These are phyloP conservation scores for Zootoca vivipara DNA, from an alignment of 2,113 vertebrate species.

Conservation along the genomic window DNA sequence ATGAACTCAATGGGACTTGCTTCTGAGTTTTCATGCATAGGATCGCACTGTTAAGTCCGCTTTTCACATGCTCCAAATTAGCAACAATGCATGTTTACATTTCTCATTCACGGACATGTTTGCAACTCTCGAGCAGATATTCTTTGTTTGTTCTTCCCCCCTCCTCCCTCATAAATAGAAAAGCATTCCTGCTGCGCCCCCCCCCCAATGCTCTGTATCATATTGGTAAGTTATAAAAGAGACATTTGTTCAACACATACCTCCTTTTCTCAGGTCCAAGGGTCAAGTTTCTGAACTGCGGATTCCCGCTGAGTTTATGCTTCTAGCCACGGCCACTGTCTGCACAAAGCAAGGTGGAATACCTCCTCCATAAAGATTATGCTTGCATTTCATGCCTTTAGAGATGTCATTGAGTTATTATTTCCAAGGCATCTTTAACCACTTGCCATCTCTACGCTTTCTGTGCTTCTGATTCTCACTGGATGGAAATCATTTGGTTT, in stretches of 20 bases:
- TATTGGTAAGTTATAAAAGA: background rate
- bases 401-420: constrained; percentile 65
- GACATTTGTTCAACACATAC: background rate
- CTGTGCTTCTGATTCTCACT: constrained; percentile 33
- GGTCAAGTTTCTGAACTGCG: background rate
- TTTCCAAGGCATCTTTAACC: constrained; percentile 57
- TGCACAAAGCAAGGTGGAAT: constrained; percentile 22
- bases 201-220: background rate
- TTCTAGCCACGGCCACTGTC: background rate
- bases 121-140: background rate
- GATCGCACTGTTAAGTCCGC: background rate
- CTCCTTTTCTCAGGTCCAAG: background rate
- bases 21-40: background rate
- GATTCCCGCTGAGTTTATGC: background rate
- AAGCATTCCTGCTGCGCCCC: background rate
- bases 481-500: constrained; percentile 65
- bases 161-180: background rate
- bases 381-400: constrained; percentile 58
- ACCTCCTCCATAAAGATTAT: constrained; percentile 62
- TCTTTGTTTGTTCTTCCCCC: background rate
- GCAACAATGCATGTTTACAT: background rate
- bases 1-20: background rate
- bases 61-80: background rate
- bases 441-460: constrained; percentile 52
- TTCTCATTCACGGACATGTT: background rate